phyloP scores from a whole-genome alignment of 2,888 invertebrate species.

The Nemurella pictetii region DNA sequence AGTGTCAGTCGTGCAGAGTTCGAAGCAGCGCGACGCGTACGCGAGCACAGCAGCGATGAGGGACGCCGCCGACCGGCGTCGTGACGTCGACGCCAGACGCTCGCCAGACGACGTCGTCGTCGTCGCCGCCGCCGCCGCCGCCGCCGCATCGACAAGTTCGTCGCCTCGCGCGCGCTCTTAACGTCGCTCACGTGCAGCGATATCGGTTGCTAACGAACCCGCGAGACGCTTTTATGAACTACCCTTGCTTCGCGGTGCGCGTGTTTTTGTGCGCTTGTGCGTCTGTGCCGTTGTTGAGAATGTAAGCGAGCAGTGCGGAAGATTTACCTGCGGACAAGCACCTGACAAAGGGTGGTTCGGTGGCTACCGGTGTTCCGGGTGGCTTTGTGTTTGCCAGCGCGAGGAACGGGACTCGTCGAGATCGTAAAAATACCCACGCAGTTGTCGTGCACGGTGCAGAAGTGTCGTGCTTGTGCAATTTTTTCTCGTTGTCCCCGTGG shows the following conservation, averaged over 20 bases:
- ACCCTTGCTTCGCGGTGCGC: background rate
- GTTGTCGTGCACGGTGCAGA: background rate
- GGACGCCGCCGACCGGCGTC: slow-evolving; percentile 6
- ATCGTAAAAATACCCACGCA: background rate
- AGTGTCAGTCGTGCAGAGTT: background rate
- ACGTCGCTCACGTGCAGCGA: background rate
- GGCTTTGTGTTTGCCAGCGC: background rate
- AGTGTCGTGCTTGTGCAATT: background rate
- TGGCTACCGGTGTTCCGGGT: background rate
- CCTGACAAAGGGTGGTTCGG: background rate
- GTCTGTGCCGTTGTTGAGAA: background rate
- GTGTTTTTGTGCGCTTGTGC: too few species aligned
- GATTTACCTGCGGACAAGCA: background rate
- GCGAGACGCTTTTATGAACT: background rate
- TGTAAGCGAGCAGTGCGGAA: background rate
- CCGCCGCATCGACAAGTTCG: background rate
- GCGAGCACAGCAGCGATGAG: background rate
- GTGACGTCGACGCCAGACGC: background rate
- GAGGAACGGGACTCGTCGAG: background rate
- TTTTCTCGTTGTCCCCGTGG: background rate
- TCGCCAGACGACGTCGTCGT: background rate
- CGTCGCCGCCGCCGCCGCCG: background rate
- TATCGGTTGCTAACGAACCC: too few species aligned
- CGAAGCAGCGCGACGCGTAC: background rate
- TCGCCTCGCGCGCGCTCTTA: too few species aligned